These are phyloP conservation scores for Hypomecis punctinalis DNA, from an alignment of 2,888 invertebrate species.

Conservation along the genomic window DNA sequence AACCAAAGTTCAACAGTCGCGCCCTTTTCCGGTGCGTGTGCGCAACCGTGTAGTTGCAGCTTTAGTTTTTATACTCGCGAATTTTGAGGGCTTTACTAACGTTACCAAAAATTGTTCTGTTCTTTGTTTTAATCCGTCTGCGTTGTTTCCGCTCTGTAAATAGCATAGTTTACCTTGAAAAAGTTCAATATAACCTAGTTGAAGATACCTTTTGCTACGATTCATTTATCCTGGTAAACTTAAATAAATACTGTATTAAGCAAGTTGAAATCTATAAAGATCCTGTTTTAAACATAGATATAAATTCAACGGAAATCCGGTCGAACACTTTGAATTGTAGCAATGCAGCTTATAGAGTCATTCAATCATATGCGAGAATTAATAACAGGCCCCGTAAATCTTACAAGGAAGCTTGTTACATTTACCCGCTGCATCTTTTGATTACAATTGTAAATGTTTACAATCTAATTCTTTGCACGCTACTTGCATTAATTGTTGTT, in stretches of 20 bases:
- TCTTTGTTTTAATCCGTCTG: conserved; percentile 19
- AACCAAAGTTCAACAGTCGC: conserved; percentile 68
- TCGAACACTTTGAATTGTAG: background rate
- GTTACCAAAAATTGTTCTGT: background rate
- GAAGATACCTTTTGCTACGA: background rate
- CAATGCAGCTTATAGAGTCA: conserved; percentile 18
- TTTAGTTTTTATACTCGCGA: conserved; percentile 35
- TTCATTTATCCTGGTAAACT: background rate
- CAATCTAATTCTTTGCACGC: conserved; percentile 3
- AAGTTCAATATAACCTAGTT: background rate
- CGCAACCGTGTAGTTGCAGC: conserved; percentile 42
- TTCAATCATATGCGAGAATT: conserved; percentile 23
- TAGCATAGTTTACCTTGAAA: conserved; percentile 9
- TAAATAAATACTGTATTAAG: background rate
- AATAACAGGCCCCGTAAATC: conserved; percentile 20
- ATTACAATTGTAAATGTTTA: conserved; percentile 24
- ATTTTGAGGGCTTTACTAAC: conserved; percentile 20
- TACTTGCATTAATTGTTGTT: conserved; percentile 1
- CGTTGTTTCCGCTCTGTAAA: conserved; percentile 14
- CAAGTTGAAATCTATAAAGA: background rate
- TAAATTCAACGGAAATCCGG: conserved; percentile 25
- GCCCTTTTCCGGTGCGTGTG: conserved; percentile 74
- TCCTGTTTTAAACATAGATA: conserved; percentile 11
- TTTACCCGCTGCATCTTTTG: conserved; percentile 17
- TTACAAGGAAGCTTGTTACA: conserved; percentile 22